Base-by-base conservation (phyloP, 1,140 invertebrate genomes). In the Drosophila mauritiana region DNA sequence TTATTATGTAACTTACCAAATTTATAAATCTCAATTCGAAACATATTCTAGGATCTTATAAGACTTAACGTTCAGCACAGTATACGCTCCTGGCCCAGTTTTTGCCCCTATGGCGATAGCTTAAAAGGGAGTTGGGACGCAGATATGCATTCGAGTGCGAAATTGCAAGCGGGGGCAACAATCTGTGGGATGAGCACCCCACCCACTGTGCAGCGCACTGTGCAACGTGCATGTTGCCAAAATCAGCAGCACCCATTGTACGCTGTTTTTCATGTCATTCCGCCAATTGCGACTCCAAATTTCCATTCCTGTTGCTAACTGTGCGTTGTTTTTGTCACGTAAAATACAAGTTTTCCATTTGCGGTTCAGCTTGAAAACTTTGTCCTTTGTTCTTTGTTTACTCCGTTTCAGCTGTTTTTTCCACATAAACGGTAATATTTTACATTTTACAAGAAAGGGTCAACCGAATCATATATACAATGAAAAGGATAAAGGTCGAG, bases 341-440 rank as follows among this genome's bases (percentile, higher is more conserved):
- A 82, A 88, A 85, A 88, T 88, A 82, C 83, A 85, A 82, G 74
- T 88, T 85, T 85, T 85, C 78, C 82, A 88, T 78, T 74, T 82
- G 61, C 58, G 61, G 57, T 36, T 34, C 36, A 25, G 48, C 48
- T 58, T n/a, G 11, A 45, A 12, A 42, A 25, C 40, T 74, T 67
- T 12, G 43, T 15, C 49, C 20, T 34, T 40, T 1, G 5, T 13
- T 12, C 22, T 25, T 22, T 22, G 20, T 22, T 22, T 2, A 3
- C 20, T 7, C 20, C 11, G 42, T 15, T 52, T 37, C 20, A 5
- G n/a, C 10, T 51, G 17, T 52, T 68, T 86, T 78, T 43, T 22
- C 55, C 52, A 68, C 80, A 80, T 77, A 80, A 68, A 63, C 63
- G 52, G 73, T 53, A 62, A 85, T 80, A 85, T 77, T 77, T 84